These are phyloP conservation scores for Luffia ferchaultella DNA, from an alignment of 2,888 invertebrate species.

Conservation along the genomic window DNA sequence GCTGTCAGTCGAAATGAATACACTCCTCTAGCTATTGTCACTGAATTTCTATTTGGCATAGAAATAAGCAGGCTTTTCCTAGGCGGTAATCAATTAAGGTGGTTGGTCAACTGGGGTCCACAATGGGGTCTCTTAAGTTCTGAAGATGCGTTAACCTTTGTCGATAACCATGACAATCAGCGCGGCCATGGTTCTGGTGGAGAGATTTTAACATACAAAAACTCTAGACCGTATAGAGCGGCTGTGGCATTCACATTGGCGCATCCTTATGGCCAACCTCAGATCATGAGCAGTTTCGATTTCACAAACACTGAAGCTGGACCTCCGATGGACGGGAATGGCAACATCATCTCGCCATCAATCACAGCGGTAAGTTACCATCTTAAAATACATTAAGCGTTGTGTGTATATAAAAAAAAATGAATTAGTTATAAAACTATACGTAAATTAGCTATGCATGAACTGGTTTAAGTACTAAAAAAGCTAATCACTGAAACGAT, in stretches of 20 bases:
- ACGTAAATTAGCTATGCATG: too few relatives aligned
- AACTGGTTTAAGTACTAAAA: too few relatives aligned
- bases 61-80: conserved; percentile 47
- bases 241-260: conserved; percentile 90
- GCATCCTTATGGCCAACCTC: conserved; percentile 80
- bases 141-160: conserved; percentile 73
- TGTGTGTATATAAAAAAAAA: too few relatives aligned
- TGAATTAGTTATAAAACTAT: too few relatives aligned
- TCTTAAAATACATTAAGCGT: too few relatives aligned
- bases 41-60: conserved; percentile 66
- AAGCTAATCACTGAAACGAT: too few relatives aligned
- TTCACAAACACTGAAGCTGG: conserved; percentile 72
- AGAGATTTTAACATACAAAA: conserved; percentile 73
- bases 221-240: conserved; percentile 73
- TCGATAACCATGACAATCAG: conserved; percentile 94
- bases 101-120: conserved; percentile 70
- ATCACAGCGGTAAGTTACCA: conserved; percentile 69
- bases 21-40: conserved; percentile 70
- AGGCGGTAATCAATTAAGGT: conserved; percentile 70
- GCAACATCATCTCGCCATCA: conserved; percentile 71
- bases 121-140: conserved; percentile 72
- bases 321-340: conserved; percentile 72
- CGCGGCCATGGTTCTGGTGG: conserved; percentile 74
- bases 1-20: conserved; percentile 58
- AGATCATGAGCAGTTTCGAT: conserved; percentile 86